Base-by-base conservation (phyloP, 2,113 vertebrate genomes). In the Aegithalos caudatus region DNA sequence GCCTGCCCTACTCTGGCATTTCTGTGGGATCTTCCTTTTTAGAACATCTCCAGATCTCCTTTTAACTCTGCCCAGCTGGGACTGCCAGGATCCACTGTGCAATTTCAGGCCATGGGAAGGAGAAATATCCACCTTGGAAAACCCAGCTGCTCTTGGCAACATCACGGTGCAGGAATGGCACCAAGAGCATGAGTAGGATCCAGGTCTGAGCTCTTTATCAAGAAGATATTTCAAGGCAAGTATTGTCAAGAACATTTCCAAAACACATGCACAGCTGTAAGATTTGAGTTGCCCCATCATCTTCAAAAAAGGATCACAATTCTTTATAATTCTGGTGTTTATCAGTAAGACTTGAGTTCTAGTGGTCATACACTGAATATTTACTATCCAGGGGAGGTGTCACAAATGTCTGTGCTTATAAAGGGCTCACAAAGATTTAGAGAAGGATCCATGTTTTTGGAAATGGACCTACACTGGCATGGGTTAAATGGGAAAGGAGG, bases 131-230 rank as follows among this genome's bases (percentile, higher is more conserved):
- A 17, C 22, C 23, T 19, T 45, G 66, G 61, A 54, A 74, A 67
- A 21, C 5, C 14, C 48, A n/a, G 3, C 62, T 76, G 56, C n/a
- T 72, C 37, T 64, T 16, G 54, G 28, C 23, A 42, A 4, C 6
- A 3, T 25, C 50, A 5, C 0, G 0, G 27, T 12, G 1, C 8
- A 47, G 45, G 70, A 81, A 24, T 1, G 9, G n/a, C 56, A 62
- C 58, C 51, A 22, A 24, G 71, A 69, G 65, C 45, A 31, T 0
- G 2, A 19, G 9, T 0, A 13, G 24, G 40, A 42, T 7, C 21
- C 28, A 19, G 16, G 7, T 28, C 42, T 28, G 69, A 92, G 33
- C 42, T 84, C 35, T 28, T 37, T 3, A 12, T 61, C 42, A 37
- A 45, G 70, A 1, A 31, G 19, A 1, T 53, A 4, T 51, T 58